Evolutionary conservation across 2,113 vertebrate species (phyloP), one percentile per base, ranked within the genome.

Genomic region (Thalassoma bifasciatum): DNA sequence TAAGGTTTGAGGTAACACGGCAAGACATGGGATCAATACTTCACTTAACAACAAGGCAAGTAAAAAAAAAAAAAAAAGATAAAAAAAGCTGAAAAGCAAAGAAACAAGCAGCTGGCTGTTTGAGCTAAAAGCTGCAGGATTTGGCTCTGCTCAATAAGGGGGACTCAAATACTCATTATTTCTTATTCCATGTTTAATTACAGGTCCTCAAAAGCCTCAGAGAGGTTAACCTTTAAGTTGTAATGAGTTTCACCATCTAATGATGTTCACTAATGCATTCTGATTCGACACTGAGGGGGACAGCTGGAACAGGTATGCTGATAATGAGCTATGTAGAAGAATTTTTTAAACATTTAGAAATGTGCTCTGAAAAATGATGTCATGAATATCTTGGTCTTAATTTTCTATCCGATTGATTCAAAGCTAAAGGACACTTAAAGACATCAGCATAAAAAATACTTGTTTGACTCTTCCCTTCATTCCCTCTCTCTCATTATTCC

Each of bases 171-270:
- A 71, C 60, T 86, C 68, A 84, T 81, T 86, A 75, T 65, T 60
- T 49, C 60, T 82, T 70, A 68, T 81, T 88, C 67, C 65, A 75
- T 72, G 72, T 86, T 85, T 90, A 91, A 91, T 88, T 83, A 87
- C 73, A 81, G 78, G 84, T 85, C 72, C 74, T 81, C 47, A 75
- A 49, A 83, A 83, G 72, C 79, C 86, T 83, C 12, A 2, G 65
- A 76, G 72, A 88, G 75, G 86, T 90, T 86, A 86, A 90, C 84
- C 89, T 91, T 88, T 86, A 85, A 80, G 79, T 78, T 81, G 64
- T 87, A 89, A 88, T 85, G 79, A 83, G 73, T 75, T 88, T 83
- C 75, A 76, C 50, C 66, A 79, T 64, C 71, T 85, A 89, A 90
- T 90, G 84, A 87, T 85, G 73, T 67, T 81, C 79, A 73, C 47